Percentiles rank a stretch among this genome's conserved stretches.
phyloP scores from a whole-genome alignment of 2,113 vertebrate species.

The Pithys albifrons region DNA sequence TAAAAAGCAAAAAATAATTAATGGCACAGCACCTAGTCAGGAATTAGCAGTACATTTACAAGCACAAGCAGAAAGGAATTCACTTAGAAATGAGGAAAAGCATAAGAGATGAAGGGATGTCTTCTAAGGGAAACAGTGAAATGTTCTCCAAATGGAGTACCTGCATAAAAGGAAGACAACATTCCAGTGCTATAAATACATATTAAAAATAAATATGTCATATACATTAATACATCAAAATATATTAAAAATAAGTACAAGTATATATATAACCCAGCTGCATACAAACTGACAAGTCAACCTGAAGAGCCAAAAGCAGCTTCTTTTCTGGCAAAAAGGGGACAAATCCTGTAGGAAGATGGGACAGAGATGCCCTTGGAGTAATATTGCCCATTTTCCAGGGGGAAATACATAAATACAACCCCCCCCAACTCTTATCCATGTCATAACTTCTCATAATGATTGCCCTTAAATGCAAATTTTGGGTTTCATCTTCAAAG shows the following conservation, averaged over 20 bases:
- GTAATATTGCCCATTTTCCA: neutral
- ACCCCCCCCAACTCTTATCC: neutral
- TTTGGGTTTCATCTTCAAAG: constrained; percentile 9
- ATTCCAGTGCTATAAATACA: neutral
- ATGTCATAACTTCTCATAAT: neutral
- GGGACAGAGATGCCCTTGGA: neutral
- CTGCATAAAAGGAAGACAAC: neutral
- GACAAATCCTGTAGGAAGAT: neutral
- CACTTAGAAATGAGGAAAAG: fast-evolving
- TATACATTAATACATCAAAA: neutral
- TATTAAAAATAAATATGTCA: neutral
- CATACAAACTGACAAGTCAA: neutral
- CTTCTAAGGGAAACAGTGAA: neutral
- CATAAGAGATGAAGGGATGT: neutral
- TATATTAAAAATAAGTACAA: neutral
- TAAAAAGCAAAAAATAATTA: neutral
- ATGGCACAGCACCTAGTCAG: neutral
- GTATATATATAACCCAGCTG: neutral
- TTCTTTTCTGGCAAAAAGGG: neutral
- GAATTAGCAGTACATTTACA: neutral
- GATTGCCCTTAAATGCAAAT: neutral
- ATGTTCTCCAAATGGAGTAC: neutral
- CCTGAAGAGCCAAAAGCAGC: neutral
- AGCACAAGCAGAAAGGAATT: neutral
- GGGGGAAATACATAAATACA: neutral